A percentile compares a stretch with the other conserved stretches of the same genome.
These are phyloP conservation scores for Babyrousa celebensis DNA, from an alignment of 2,797 vertebrate genomes.

Conservation along the genomic window DNA sequence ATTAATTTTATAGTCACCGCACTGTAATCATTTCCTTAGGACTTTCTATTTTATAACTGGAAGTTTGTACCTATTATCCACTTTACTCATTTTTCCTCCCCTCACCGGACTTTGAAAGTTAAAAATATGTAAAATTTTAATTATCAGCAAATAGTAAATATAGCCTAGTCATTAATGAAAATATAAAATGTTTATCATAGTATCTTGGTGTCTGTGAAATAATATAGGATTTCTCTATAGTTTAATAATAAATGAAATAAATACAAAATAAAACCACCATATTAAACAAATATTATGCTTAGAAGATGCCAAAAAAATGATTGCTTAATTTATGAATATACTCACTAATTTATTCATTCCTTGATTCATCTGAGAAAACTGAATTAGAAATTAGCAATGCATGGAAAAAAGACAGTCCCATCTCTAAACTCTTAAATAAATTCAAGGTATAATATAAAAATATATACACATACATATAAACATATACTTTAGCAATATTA, in stretches of 20 bases:
- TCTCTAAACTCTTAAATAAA: conserved; percentile 21
- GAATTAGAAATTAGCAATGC: background rate
- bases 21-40: background rate
- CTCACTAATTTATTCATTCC: background rate
- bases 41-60: background rate
- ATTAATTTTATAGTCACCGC: background rate
- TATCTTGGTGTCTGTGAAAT: background rate
- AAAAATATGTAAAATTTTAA: background rate
- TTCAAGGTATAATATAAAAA: background rate
- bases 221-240: background rate
- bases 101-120: background rate
- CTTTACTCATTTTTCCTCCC: background rate
- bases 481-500: background rate
- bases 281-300: background rate
- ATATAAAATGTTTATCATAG: background rate
- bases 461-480: background rate
- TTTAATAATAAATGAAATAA: background rate
- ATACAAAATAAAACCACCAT: background rate
- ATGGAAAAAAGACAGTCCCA: background rate
- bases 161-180: background rate
- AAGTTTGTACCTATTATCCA: background rate
- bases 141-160: background rate
- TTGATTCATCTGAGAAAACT: background rate
- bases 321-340: background rate
- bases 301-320: background rate